Evolutionary conservation across 2,113 vertebrate genomes (phyloP).

Genomic region (Nannospalax galili): DNA sequence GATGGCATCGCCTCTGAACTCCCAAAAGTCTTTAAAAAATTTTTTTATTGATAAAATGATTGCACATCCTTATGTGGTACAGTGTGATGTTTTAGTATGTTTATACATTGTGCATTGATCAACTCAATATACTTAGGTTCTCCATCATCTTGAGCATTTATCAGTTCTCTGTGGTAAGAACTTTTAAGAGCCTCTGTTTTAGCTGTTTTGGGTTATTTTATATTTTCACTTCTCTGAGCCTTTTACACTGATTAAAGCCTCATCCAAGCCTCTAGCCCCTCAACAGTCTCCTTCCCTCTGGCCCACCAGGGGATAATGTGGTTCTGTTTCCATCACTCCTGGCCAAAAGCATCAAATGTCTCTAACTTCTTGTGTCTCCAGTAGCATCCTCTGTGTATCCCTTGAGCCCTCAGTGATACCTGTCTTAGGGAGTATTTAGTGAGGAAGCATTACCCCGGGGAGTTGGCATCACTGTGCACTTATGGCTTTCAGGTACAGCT

Average conservation of each 20-base stretch:
- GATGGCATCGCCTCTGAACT: not conserved
- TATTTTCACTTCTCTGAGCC: not conserved
- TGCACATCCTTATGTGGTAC: not conserved
- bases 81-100: not conserved
- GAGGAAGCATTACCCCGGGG: rapidly evolving
- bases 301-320: rapidly evolving
- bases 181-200: not conserved
- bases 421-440: too few relatives aligned
- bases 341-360: not conserved
- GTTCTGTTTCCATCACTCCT: not conserved
- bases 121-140: not conserved
- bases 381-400: not conserved
- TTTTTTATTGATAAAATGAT: not conserved
- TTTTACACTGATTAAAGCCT: not conserved
- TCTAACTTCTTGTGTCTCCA: not conserved
- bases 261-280: not conserved
- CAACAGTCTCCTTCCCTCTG: not conserved
- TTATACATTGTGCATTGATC: not conserved
- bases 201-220: not conserved
- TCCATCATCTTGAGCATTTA: not conserved
- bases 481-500: not conserved
- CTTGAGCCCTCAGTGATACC: rapidly evolving
- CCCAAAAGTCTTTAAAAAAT: not conserved
- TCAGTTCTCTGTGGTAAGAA: not conserved
- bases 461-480: not conserved